Base-by-base conservation (phyloP, 2,797 vertebrate species). In the Falco concolor region DNA sequence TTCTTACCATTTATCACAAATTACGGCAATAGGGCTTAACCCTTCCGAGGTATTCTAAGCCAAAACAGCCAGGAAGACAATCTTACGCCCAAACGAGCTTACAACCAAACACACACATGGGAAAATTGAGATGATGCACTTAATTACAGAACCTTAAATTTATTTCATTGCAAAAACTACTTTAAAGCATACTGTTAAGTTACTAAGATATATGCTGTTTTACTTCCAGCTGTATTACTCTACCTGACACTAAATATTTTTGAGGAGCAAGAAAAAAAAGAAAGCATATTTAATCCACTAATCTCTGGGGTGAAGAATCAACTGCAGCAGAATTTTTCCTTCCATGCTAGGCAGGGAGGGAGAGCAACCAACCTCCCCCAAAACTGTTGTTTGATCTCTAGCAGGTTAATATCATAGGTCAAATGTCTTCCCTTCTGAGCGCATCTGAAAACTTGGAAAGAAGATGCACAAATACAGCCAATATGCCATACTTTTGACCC, bases 301-400 rank as follows among this genome's bases (percentile, higher is more conserved):
- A 91, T 76, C 92, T 95, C 95, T 14, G 8, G 76, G 52, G 82
- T 82, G 68, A 93, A 96, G 87, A 81, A 94, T 42, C 59, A 82
- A 94, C 61, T 65, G 78, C 65, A 65, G 59, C 5, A 75, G 52
- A 75, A 74, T 36, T 93, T 69, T 24, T 4, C 42, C 87, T 91
- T 91, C 84, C 84, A 83, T 69, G 72, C 57, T 60, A 67, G 75
- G 63, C 70, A 84, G 91, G 78, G 68, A 68, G 63, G 70, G 63
- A 80, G 50, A 50, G 64, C n/a, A 92, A 56, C 38, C 61, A 49
- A 9, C 32, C 75, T 84, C 69, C 95, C 75, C 63, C 57, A 61
- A 56, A 89, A 73, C 65, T 72, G 45, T 24, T 45, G 63, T 93
- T 94, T 96, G 79, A 93, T 84, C 80, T 75, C 68, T 17, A 42